Conservation (phyloP, 2,113 vertebrate species). For the Microtus ochrogaster region DNA sequence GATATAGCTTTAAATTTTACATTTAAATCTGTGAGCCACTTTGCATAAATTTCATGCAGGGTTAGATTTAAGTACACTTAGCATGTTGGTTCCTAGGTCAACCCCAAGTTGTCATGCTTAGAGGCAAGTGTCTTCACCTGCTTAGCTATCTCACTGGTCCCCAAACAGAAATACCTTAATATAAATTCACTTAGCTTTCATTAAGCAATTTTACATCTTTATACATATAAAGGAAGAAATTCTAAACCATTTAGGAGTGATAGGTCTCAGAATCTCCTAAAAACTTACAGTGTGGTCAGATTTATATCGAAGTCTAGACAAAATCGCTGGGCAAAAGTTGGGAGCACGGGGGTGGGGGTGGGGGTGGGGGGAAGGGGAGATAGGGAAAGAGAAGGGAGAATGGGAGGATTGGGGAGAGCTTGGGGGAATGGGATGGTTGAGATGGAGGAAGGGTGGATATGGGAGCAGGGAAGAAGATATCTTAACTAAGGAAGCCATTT, state of each 20-base stretch:
- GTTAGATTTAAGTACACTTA: constrained; percentile 18
- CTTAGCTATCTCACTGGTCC: neutral
- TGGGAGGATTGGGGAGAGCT: too few species aligned
- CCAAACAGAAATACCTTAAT: constrained; percentile 4
- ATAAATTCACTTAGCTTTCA: constrained; percentile 48
- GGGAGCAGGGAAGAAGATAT: too few species aligned
- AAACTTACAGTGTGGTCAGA: too few species aligned
- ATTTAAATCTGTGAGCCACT: constrained; percentile 16
- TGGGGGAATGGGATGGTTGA: too few species aligned
- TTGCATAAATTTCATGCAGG: constrained; percentile 16
- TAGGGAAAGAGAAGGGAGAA: too few species aligned
- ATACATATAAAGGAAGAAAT: constrained; percentile 34
- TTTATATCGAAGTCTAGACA: too few species aligned
- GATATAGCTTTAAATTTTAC: constrained; percentile 20
- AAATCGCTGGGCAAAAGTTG: too few species aligned
- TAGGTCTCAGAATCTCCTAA: constrained; percentile 12
- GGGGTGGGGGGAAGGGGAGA: too few species aligned
- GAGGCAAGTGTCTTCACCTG: neutral
- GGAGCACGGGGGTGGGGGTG: too few species aligned
- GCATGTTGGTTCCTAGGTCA: neutral
- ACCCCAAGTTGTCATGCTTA: neutral
- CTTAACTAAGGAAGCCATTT: too few species aligned
- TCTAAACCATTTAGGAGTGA: constrained; percentile 40
- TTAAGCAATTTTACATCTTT: constrained; percentile 51
- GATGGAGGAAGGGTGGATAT: too few species aligned